Conservation (phyloP, 2,113 vertebrate species). For the Centrocercus urophasianus region DNA sequence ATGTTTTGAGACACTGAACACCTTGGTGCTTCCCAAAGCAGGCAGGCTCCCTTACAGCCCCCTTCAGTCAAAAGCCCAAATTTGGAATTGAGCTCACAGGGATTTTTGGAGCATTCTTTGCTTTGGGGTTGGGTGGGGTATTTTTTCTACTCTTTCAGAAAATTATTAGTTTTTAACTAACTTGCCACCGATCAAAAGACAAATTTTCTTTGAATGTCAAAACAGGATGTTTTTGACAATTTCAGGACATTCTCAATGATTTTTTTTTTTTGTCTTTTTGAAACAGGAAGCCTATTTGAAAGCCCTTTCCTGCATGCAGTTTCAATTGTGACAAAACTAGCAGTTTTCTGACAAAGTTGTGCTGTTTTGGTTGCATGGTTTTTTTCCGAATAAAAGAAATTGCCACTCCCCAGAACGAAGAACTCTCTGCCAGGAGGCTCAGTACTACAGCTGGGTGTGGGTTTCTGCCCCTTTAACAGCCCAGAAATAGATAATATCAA, state of each 20-base stretch:
- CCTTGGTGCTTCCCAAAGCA: not conserved
- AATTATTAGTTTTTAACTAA: constrained; percentile 9
- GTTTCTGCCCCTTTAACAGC: not conserved
- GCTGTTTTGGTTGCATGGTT: not conserved
- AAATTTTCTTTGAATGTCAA: constrained; percentile 55
- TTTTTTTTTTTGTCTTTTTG: constrained; percentile 20
- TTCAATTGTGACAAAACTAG: constrained; percentile 21
- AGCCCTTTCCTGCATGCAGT: constrained; percentile 45
- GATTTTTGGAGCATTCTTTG: not conserved
- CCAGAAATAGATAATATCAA: not conserved
- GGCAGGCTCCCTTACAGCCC: not conserved
- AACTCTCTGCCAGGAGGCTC: not conserved
- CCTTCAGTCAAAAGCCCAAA: not conserved
- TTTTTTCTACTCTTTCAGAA: not conserved
- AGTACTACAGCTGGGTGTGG: not conserved
- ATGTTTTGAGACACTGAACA: not conserved
- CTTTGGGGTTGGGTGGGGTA: not conserved
- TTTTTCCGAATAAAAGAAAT: not conserved
- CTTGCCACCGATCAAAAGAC: not conserved
- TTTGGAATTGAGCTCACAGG: not conserved
- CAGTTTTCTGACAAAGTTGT: not conserved
- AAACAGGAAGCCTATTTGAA: constrained; percentile 56
- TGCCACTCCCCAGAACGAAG: not conserved
- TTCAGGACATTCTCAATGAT: constrained; percentile 31
- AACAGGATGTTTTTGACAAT: constrained; percentile 73